Conservation (phyloP, 2,888 invertebrate genomes). For the Zaprionus obscuricornis region DNA sequence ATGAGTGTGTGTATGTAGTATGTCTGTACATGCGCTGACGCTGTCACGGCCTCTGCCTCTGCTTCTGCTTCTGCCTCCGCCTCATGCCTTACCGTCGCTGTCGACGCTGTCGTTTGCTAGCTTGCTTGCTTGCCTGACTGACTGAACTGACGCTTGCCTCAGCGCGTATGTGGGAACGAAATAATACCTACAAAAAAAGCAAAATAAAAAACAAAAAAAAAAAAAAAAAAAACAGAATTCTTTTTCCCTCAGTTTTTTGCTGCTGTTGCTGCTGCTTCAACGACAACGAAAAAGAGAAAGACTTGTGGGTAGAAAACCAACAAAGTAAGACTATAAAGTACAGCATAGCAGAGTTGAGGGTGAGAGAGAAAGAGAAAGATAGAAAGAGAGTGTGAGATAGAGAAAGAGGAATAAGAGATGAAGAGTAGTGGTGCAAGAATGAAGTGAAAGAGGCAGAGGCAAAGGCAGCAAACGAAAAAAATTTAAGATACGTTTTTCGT, state of each 20-base stretch:
- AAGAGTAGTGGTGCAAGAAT: conserved; percentile 1
- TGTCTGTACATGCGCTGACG: conserved; percentile 72
- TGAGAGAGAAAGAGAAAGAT: conserved; percentile 7
- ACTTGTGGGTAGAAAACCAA: conserved; percentile 81
- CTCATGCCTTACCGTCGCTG: conserved; percentile 38
- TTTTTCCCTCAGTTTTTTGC: conserved; percentile 50
- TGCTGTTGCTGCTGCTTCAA: conserved; percentile 49
- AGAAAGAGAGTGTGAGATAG: conserved; percentile 4
- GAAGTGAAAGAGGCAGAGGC: conserved; percentile 29
- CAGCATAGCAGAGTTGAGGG: conserved; percentile 25
- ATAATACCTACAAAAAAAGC: conserved; percentile 61
- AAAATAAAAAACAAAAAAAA: conserved; percentile 44
- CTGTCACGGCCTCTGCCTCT: conserved; percentile 72
- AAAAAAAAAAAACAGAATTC: conserved; percentile 44
- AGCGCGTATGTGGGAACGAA: conserved; percentile 80
- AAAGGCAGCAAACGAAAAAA: conserved; percentile 57
- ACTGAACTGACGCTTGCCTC: conserved; percentile 75
- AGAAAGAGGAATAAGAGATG: no score
- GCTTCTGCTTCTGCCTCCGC: conserved; percentile 41
- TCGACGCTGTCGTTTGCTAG: no score
- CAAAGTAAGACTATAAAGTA: conserved; percentile 78
- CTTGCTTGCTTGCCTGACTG: conserved; percentile 47
- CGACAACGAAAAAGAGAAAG: conserved; percentile 79
- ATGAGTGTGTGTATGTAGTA: conserved; percentile 30
- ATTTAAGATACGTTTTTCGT: conserved; percentile 76